A percentile compares a stretch with the other conserved stretches of the same genome.
Conservation (phyloP, 2,888 invertebrate genomes). For the Nephrocerus scutellatus region DNA sequence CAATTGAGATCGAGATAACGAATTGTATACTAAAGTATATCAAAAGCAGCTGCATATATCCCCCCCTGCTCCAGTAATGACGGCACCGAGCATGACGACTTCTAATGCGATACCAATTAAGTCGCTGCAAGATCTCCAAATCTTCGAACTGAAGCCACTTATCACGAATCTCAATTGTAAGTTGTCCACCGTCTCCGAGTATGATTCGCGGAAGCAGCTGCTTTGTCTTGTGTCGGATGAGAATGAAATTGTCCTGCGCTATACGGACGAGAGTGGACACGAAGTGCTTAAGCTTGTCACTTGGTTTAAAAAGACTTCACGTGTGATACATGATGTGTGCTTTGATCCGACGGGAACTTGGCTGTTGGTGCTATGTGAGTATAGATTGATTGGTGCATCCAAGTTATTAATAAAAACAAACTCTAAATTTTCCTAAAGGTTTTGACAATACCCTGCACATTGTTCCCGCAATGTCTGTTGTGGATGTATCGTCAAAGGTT, state of each 20-base stretch:
- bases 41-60: too few relatives aligned
- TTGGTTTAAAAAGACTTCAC: conserved; percentile 43
- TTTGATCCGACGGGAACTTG: conserved; percentile 71
- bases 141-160: conserved; percentile 43
- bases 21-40: too few relatives aligned
- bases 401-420: neutral
- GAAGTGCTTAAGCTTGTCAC: conserved; percentile 43
- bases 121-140: conserved; percentile 31
- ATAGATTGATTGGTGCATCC: neutral
- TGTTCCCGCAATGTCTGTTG: conserved; percentile 42
- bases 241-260: conserved; percentile 45
- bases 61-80: too few relatives aligned
- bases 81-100: too few relatives aligned
- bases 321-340: conserved; percentile 61
- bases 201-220: conserved; percentile 41
- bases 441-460: conserved; percentile 48
- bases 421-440: conserved; percentile 28
- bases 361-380: conserved; percentile 47
- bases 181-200: conserved; percentile 42
- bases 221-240: conserved; percentile 44
- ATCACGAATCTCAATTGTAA: conserved; percentile 46
- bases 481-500: conserved; percentile 35
- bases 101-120: too few relatives aligned
- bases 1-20: too few relatives aligned
- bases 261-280: conserved; percentile 37